Evolutionary conservation across 2,113 vertebrate genomes (phyloP).

Genomic region (Embiotoca jacksoni): DNA sequence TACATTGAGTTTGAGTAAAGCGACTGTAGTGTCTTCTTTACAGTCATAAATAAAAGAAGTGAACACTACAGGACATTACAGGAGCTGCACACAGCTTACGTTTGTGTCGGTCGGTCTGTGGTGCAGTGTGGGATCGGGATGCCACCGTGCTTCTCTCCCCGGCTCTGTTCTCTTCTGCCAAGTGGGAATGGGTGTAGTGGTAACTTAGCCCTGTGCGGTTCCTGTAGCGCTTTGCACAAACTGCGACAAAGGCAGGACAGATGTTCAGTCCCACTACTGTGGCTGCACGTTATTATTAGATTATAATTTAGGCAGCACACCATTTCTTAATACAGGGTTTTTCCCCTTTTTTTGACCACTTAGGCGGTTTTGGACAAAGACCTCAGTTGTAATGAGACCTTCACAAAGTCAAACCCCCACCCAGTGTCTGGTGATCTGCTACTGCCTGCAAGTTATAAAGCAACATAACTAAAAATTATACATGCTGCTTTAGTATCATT

Average conservation of each 20-base stretch:
- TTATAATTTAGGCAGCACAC: neutral
- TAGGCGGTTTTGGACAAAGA: neutral
- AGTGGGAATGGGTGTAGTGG: slow-evolving; percentile 95
- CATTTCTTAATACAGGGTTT: neutral
- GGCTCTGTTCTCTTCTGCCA: slow-evolving; percentile 90
- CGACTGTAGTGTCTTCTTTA: neutral
- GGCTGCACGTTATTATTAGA: slow-evolving; percentile 1
- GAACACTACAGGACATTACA: neutral
- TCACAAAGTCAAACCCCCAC: slow-evolving; percentile 5
- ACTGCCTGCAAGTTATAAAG: neutral
- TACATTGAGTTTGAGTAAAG: neutral
- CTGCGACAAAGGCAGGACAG: slow-evolving; percentile 75
- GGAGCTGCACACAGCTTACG: slow-evolving; percentile 81
- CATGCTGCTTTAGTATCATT: neutral
- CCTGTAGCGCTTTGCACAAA: slow-evolving; percentile 96
- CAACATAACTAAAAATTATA: neutral
- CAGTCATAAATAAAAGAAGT: neutral
- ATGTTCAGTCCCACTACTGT: slow-evolving; percentile 12
- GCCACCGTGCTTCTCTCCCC: slow-evolving; percentile 90
- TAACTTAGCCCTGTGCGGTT: slow-evolving; percentile 97
- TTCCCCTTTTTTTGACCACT: neutral
- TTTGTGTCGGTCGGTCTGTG: slow-evolving; percentile 92
- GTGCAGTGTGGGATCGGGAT: slow-evolving; percentile 83
- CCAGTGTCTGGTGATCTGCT: neutral
- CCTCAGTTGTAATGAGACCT: neutral